Base-by-base conservation (phyloP, 2,797 vertebrate genomes). In the Peromyscus nudipes region DNA sequence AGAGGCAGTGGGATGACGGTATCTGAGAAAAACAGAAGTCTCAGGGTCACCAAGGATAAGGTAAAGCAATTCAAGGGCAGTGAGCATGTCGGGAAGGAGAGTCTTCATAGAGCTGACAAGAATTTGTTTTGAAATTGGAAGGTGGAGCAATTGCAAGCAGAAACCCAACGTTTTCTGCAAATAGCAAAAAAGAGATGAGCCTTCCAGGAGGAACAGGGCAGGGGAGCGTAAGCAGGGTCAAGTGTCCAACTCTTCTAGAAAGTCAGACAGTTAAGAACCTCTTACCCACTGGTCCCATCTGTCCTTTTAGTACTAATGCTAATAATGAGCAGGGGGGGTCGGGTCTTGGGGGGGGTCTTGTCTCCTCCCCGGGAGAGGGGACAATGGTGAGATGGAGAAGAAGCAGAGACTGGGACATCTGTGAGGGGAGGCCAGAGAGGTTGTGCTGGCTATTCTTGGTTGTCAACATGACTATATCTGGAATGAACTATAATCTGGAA, bases 121-220 rank as follows among this genome's bases (percentile, higher is more conserved):
- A 80, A 17, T 73, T 57, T 75, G 37, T 49, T 80, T 83, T 64
- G 67, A 82, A 91, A 84, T 91, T 64, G 55, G 55, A 81, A 91
- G 60, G 6, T 14, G 27, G 81, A 60, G 31, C 46, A 46, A 55
- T 49, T 46, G 21, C 73, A 49, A 49, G 73, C 57, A 90, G 84
- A 91, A 95, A 34, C 71, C 1, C 69, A 84, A n/a, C 25, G 40
- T 82, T 88, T 91, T 65, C 76, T 86, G 37, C 90, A 93, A 88
- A 69, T 7, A 80, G 43, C 31, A 60, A n/a, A n/a, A 40, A 60
- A 60, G 79, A 62, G 34, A 37, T 11, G 55, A 92, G 21, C n/a
- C 80, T 89, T 19, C 46, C 86, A 80, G 46, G 3, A 80, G 69
- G 84, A 83, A 17, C 23, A 76, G 57, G n/a, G 62, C 10, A 11